Evolutionary conservation across 2,797 vertebrate genomes (phyloP).

Genomic region (Pogonophryne albipinna): DNA sequence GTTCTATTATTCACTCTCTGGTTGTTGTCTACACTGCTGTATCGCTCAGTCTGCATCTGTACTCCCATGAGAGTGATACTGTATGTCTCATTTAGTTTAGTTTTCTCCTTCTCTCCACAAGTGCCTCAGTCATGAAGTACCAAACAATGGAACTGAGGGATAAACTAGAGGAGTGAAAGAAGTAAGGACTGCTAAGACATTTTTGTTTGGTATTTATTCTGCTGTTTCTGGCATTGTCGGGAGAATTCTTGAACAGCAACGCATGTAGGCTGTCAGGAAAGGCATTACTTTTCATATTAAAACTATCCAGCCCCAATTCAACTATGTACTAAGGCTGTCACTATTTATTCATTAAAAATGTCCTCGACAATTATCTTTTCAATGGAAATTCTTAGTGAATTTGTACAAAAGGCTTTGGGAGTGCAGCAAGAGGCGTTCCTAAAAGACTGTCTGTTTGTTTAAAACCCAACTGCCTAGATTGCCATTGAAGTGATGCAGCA

Average conservation of each 20-base stretch:
- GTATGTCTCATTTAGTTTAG: slow-evolving; percentile 57
- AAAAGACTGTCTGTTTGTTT: background rate
- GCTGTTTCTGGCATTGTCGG: background rate
- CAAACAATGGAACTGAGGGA: slow-evolving; percentile 42
- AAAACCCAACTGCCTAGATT: background rate
- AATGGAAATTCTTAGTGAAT: background rate
- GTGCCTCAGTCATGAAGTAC: slow-evolving; percentile 35
- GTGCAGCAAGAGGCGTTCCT: background rate
- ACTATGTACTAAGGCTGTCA: no score
- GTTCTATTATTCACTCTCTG: slow-evolving; percentile 70
- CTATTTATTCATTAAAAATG: slow-evolving; percentile 2
- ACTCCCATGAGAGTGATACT: slow-evolving; percentile 57
- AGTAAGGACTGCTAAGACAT: background rate
- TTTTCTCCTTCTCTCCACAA: slow-evolving; percentile 44
- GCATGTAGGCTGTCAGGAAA: background rate
- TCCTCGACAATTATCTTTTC: background rate
- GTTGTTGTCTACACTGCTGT: slow-evolving; percentile 61
- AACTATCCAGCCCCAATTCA: background rate
- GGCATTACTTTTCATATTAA: background rate
- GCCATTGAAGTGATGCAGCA: background rate
- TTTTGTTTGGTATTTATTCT: slow-evolving; percentile 15
- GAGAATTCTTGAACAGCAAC: slow-evolving; percentile 9
- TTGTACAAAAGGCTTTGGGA: background rate
- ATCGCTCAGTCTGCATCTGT: slow-evolving; percentile 55
- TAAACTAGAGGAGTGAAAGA: slow-evolving; percentile 20